These are phyloP conservation scores for Andricus curvator DNA, from an alignment of 2,888 invertebrate species.

Conservation along the genomic window DNA sequence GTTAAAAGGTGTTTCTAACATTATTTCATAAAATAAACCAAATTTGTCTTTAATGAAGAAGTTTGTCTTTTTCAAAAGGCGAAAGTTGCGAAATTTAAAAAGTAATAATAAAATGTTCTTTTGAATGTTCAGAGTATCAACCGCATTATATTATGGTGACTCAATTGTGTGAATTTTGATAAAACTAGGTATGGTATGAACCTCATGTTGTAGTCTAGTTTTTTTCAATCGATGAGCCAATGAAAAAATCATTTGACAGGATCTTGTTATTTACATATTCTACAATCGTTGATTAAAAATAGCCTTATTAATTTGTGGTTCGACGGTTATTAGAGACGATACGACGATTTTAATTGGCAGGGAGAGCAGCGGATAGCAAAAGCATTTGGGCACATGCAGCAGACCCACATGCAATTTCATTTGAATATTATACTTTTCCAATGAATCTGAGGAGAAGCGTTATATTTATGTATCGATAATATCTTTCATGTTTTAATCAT, in stretches of 20 bases:
- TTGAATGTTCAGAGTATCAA: no score
- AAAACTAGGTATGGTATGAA: neutral
- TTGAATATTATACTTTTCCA: slow-evolving; percentile 31
- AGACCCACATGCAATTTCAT: slow-evolving; percentile 74
- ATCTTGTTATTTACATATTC: slow-evolving; percentile 19
- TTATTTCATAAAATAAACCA: neutral
- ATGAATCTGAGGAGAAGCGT: slow-evolving; percentile 38
- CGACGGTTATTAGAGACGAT: slow-evolving; percentile 40
- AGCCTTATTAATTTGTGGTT: slow-evolving; percentile 35
- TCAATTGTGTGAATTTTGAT: neutral
- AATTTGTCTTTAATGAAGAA: neutral
- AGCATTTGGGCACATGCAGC: slow-evolving; percentile 77
- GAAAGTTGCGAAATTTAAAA: neutral
- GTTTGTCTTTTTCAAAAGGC: neutral
- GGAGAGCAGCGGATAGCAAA: slow-evolving; percentile 75
- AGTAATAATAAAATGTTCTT: no score
- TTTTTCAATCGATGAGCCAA: neutral
- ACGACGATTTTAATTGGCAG: slow-evolving; percentile 57
- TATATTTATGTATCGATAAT: slow-evolving; percentile 47
- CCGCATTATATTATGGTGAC: neutral
- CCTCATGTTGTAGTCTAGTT: neutral
- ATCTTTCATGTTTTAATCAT: slow-evolving; percentile 26
- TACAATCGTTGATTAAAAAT: slow-evolving; percentile 13
- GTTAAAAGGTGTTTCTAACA: neutral
- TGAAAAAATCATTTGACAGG: neutral